Percentiles rank a stretch among this genome's conserved stretches.
Conservation (phyloP, 1,140 invertebrate genomes). For the Trissolcus basalis region DNA sequence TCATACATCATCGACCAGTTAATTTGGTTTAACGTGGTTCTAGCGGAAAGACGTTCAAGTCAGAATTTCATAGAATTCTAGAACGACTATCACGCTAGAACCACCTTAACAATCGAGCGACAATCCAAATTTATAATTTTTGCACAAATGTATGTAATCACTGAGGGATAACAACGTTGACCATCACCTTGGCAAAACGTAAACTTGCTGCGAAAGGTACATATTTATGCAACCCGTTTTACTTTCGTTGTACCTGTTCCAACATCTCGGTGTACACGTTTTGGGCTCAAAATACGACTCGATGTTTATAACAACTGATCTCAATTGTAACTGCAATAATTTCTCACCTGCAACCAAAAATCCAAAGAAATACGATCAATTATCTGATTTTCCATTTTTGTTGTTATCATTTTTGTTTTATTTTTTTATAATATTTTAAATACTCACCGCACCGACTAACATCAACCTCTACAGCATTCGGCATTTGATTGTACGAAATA, state of each 20-base stretch:
- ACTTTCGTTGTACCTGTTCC: conserved; percentile 37
- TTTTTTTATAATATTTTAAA: not conserved
- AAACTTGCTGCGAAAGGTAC: conserved; percentile 30
- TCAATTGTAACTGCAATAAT: conserved; percentile 19
- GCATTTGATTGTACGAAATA: conserved; percentile 19
- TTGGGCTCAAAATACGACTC: conserved; percentile 38
- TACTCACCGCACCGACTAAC: conserved; percentile 12
- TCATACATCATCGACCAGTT: too few species aligned
- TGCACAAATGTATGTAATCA: too few species aligned
- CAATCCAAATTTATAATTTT: too few species aligned
- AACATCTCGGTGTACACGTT: conserved; percentile 34
- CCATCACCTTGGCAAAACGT: conserved; percentile 30
- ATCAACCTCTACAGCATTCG: conserved; percentile 24
- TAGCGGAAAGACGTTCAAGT: too few species aligned
- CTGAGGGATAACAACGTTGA: too few species aligned
- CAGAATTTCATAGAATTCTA: too few species aligned
- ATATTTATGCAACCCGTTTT: conserved; percentile 38
- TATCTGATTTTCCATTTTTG: too few species aligned
- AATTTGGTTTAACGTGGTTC: too few species aligned
- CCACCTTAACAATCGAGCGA: too few species aligned
- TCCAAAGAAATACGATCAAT: too few species aligned
- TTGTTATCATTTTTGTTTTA: not conserved
- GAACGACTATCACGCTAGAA: too few species aligned
- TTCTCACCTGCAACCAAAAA: conserved; percentile 16
- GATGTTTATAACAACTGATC: conserved; percentile 15